Percentiles rank a stretch among this genome's conserved stretches.
Evolutionary conservation across 2,797 vertebrate species (phyloP).

Genomic region (Somateria mollissima): DNA sequence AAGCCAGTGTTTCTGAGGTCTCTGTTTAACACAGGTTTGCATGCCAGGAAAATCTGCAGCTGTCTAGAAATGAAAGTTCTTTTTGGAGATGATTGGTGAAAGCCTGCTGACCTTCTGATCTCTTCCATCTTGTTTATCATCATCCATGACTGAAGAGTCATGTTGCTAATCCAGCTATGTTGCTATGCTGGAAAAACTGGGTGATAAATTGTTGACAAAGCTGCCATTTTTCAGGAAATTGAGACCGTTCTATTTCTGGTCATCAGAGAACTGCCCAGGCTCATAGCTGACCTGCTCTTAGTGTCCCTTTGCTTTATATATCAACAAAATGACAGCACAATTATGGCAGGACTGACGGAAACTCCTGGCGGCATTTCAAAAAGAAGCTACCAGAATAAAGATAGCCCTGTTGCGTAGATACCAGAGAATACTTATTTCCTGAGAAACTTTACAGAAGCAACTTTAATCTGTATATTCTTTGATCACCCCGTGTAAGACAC

Average conservation of each 20-base stretch:
- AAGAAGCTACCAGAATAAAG: not conserved
- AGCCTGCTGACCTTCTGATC: conserved; percentile 28
- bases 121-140: conserved; percentile 40
- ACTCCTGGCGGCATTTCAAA: not conserved
- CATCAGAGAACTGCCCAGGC: not conserved
- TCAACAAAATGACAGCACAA: not conserved
- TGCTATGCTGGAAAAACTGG: conserved; percentile 57
- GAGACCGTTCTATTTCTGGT: conserved; percentile 43
- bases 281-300: not conserved
- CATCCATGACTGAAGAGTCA: conserved; percentile 1
- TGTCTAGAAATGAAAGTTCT: not conserved
- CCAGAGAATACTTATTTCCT: not conserved
- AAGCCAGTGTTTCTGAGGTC: not conserved
- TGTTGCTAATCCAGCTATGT: conserved; percentile 24
- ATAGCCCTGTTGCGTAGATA: not conserved
- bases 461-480: not conserved
- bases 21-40: not conserved
- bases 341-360: not conserved
- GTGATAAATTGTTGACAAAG: not conserved
- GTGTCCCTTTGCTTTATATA: not conserved
- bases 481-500: not conserved
- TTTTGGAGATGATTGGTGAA: not conserved
- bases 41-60: not conserved
- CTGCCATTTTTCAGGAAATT: conserved; percentile 22
- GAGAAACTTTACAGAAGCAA: not conserved